These are phyloP conservation scores for Eretmocerus hayati DNA, from an alignment of 2,888 invertebrate genomes.

Conservation along the genomic window DNA sequence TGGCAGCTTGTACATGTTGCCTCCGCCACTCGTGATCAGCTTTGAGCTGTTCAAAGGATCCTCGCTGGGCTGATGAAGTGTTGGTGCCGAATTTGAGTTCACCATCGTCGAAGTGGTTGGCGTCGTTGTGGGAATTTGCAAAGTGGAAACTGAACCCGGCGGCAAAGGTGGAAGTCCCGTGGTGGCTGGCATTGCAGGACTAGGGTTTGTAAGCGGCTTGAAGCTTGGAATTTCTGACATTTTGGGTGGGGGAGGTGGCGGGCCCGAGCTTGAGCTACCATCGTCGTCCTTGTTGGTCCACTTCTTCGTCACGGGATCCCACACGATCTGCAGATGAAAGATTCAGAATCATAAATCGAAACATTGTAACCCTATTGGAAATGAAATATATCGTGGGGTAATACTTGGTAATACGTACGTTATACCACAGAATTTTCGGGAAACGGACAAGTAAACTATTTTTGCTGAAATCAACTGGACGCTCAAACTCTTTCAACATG, in stretches of 20 bases:
- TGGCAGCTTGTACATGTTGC: slow-evolving; percentile 76
- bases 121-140: background rate
- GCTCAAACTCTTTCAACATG: too few species aligned
- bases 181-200: slow-evolving; percentile 18
- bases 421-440: too few species aligned
- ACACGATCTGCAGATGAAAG: slow-evolving; percentile 66
- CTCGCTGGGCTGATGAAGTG: too few species aligned
- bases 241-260: slow-evolving; percentile 64
- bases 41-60: slow-evolving; percentile 32
- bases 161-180: slow-evolving; percentile 15
- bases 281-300: slow-evolving; percentile 81
- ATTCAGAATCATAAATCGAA: background rate
- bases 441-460: too few species aligned
- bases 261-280: slow-evolving; percentile 54
- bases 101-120: background rate
- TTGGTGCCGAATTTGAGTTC: too few species aligned
- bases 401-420: too few species aligned
- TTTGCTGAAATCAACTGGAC: too few species aligned
- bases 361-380: background rate
- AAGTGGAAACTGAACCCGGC: background rate
- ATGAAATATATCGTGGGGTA: background rate
- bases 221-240: slow-evolving; percentile 52
- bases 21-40: slow-evolving; percentile 37
- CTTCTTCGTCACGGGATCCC: slow-evolving; percentile 79
- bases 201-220: slow-evolving; percentile 31